Conservation (phyloP, 2,888 invertebrate genomes). For the Hedychridium roseum region DNA sequence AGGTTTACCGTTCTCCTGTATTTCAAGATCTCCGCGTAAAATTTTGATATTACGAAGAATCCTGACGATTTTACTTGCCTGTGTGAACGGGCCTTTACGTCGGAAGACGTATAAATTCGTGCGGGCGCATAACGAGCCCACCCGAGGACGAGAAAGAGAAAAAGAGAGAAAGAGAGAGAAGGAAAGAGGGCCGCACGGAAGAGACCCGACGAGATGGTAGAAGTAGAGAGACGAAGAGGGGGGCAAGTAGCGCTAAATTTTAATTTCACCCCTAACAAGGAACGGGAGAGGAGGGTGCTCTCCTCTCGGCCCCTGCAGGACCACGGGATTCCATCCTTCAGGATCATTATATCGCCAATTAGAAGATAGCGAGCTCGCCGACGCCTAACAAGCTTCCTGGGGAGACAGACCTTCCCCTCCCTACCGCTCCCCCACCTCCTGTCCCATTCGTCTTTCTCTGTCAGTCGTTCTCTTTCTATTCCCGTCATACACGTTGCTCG, state of each 20-base stretch:
- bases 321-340: constrained; percentile 61
- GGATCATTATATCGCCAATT: constrained; percentile 65
- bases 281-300: constrained; percentile 37
- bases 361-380: constrained; percentile 61
- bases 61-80: constrained; percentile 3
- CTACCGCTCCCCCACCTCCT: constrained; percentile 3
- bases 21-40: not conserved
- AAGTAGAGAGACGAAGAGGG: constrained; percentile 14
- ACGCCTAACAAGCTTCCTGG: constrained; percentile 64
- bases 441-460: constrained; percentile 1
- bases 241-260: constrained; percentile 48
- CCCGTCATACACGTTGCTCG: constrained; percentile 1
- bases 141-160: constrained; percentile 15
- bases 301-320: constrained; percentile 49
- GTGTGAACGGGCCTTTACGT: constrained; percentile 29
- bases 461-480: no score
- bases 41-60: not conserved
- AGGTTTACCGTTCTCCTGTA: not conserved
- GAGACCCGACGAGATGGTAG: no score
- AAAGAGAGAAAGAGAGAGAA: constrained; percentile 1
- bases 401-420: constrained; percentile 51
- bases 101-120: constrained; percentile 40
- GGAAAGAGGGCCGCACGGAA: constrained; percentile 6
- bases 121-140: constrained; percentile 43
- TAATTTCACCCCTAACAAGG: constrained; percentile 56